A percentile compares a stretch with the other conserved stretches of the same genome.
phyloP scores from a whole-genome alignment of 2,113 vertebrate genomes.

The Dasyurus viverrinus region DNA sequence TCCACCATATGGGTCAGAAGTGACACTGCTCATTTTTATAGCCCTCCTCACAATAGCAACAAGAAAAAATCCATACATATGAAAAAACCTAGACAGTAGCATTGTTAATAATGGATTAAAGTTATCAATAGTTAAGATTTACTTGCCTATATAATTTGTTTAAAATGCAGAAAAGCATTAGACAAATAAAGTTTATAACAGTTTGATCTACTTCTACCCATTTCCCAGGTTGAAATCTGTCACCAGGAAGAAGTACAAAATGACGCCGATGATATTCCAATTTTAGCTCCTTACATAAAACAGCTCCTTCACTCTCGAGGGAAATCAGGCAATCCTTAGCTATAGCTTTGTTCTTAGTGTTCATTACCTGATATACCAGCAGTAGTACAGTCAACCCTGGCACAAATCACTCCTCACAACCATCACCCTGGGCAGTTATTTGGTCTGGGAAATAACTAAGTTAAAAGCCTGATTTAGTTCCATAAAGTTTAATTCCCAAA shows the following conservation, averaged over 20 bases:
- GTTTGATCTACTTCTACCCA: not conserved
- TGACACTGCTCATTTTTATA: constrained; percentile 23
- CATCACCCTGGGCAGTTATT: not conserved
- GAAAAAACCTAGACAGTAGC: constrained; percentile 20
- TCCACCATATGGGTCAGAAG: constrained; percentile 31
- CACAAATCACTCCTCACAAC: not conserved
- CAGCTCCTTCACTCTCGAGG: not conserved
- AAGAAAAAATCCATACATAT: constrained; percentile 30
- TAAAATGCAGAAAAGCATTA: not conserved
- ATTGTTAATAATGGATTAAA: not conserved
- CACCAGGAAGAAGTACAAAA: not conserved
- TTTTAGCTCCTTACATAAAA: not conserved
- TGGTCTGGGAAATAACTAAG: not conserved
- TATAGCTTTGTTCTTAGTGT: not conserved
- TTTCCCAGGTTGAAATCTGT: not conserved
- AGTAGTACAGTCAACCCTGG: not conserved
- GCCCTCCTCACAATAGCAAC: not conserved
- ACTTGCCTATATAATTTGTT: not conserved
- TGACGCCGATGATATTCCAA: not conserved
- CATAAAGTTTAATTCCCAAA: not conserved
- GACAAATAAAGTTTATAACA: not conserved
- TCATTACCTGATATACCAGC: not conserved
- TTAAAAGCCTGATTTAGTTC: not conserved
- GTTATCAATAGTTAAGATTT: not conserved
- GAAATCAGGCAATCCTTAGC: not conserved